Evolutionary conservation across 2,888 invertebrate genomes (phyloP).

Genomic region (Drosophila sordidapex): DNA sequence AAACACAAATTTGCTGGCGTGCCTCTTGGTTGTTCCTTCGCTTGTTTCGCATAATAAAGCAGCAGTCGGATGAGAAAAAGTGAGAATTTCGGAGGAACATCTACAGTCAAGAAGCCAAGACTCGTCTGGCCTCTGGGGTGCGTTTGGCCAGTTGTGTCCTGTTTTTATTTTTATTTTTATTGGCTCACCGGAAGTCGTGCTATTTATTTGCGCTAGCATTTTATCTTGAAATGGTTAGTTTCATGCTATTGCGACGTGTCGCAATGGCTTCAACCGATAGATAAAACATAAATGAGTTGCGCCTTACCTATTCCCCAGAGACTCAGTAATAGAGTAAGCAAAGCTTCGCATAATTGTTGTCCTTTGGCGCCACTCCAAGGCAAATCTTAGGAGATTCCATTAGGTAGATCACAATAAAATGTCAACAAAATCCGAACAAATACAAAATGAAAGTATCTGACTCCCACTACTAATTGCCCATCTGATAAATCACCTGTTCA

Average conservation of each 20-base stretch:
- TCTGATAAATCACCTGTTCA: neutral
- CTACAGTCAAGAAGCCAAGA: neutral
- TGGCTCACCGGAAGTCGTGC: constrained; percentile 76
- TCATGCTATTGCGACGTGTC: constrained; percentile 35
- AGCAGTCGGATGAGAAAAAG: constrained; percentile 41
- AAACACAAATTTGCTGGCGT: constrained; percentile 73
- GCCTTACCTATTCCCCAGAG: constrained; percentile 26
- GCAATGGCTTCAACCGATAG: constrained; percentile 38
- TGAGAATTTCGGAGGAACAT: constrained; percentile 34
- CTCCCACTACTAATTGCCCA: neutral
- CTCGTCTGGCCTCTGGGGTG: constrained; percentile 60
- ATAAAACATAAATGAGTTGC: constrained; percentile 59
- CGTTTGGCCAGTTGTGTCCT: constrained; percentile 79
- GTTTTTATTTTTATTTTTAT: constrained; percentile 72
- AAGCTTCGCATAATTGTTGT: constrained; percentile 23
- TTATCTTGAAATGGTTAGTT: constrained; percentile 73
- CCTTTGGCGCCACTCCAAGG: neutral
- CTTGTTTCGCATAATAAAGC: constrained; percentile 80
- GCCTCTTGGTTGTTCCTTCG: constrained; percentile 70
- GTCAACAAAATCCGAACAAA: neutral
- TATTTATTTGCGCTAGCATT: constrained; percentile 72
- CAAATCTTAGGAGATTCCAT: neutral
- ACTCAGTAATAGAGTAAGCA: constrained; percentile 12
- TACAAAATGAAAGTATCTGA: neutral
- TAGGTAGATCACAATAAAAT: neutral